A percentile compares a stretch with the other conserved stretches of the same genome.
phyloP scores from a whole-genome alignment of 1,140 invertebrate genomes.

The Tetragnatha versicolor region DNA sequence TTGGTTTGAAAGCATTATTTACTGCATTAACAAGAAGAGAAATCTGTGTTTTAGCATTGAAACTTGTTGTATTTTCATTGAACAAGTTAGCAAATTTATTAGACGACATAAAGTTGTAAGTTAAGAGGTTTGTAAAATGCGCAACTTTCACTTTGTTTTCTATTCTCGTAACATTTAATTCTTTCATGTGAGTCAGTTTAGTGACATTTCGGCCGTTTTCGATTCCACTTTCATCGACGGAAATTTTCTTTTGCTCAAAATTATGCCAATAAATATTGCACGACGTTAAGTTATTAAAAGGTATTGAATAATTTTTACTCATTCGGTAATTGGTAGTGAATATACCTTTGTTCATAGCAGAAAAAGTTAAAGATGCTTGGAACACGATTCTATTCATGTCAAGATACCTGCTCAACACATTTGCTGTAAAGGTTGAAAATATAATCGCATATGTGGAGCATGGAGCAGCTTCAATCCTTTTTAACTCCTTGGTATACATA shows the following conservation, averaged over 20 bases:
- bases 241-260: slow-evolving; percentile 25
- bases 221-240: no score
- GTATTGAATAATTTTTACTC: slow-evolving; percentile 18
- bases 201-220: no score
- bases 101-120: slow-evolving; percentile 36
- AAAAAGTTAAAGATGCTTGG: slow-evolving; percentile 18
- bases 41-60: not conserved
- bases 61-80: slow-evolving; percentile 1
- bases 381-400: not conserved
- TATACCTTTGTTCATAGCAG: slow-evolving; percentile 29
- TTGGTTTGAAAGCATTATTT: not conserved
- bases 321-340: not conserved
- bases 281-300: not conserved
- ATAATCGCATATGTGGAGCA: slow-evolving; percentile 18
- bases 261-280: slow-evolving; percentile 24
- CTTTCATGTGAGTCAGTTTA: no score
- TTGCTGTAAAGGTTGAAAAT: slow-evolving; percentile 27
- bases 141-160: not conserved
- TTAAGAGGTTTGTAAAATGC: slow-evolving; percentile 18
- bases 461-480: slow-evolving; percentile 11
- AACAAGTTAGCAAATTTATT: slow-evolving; percentile 19
- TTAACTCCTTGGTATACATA: slow-evolving; percentile 4
- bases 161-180: no score
- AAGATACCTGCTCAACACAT: slow-evolving; percentile 10
- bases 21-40: slow-evolving; percentile 16